Evolutionary conservation across 92 coral and sea anemone genomes (phyloP), one percentile per base, ranked within the genome.

Genomic region (Phenganax marumi): DNA sequence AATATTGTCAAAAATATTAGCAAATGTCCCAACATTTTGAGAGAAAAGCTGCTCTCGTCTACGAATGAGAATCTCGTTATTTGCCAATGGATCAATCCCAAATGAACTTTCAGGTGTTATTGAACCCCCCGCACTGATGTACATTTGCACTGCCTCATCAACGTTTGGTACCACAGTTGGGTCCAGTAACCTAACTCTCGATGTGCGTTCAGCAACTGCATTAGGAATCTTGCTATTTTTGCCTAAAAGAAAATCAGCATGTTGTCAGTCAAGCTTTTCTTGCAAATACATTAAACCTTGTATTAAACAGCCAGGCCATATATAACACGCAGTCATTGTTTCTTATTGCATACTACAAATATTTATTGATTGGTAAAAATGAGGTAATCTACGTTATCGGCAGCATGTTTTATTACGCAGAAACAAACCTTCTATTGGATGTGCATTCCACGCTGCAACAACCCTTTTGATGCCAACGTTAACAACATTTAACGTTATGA

Each of bases 21-120:
- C 39, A 77, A 82, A 89, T 58, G 82, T 50, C 21, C 81, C 81
- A 79, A 82, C 78, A 83, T 79, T 68, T 63, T 75, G 64, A 13
- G 70, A 39, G 70, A 82, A 89, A 49, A 77, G 70, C 64, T 55
- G 46, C 63, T 83, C 85, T 49, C 85, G 49, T 79, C 84, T 83
- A 57, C 69, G 73, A 61, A 82, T 64, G 19, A 75, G 87, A 13
- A 18, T 33, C 12, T 26, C 54, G 57, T 65, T 48, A 26, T 73
- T 63, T 84, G 88, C 91, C 85, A 79, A 56, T 6, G 88, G 91
- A 39, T 84, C 88, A 33, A 60, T 18, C 47, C 91, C 91, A 64
- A 88, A 88, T 16, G 81, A 61, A 43, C 77, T 77, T 68, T 88
- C 88, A 48, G 68, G 63, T 61, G 91, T 84, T 84, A 88, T 71